These are phyloP conservation scores for Furcula furcula DNA, from an alignment of 2,888 invertebrate genomes.

Conservation along the genomic window DNA sequence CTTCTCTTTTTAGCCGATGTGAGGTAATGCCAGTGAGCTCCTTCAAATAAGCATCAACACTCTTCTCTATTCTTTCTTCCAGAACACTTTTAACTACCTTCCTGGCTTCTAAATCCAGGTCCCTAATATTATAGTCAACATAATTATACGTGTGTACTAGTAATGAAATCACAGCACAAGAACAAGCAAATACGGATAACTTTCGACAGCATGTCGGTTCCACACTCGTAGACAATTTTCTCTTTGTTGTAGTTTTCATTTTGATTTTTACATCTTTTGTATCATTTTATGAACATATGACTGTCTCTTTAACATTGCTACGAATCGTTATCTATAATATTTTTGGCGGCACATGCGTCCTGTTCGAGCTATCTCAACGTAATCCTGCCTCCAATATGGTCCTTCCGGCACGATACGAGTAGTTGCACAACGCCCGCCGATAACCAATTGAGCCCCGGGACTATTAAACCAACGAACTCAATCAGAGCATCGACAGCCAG, in stretches of 20 bases:
- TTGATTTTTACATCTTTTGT: constrained; percentile 10
- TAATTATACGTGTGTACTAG: constrained; percentile 61
- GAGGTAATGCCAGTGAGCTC: constrained; percentile 37
- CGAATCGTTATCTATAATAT: not conserved
- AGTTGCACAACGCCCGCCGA: constrained; percentile 65
- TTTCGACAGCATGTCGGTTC: constrained; percentile 49
- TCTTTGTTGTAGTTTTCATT: constrained; percentile 30
- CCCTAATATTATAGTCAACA: constrained; percentile 35
- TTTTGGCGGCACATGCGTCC: constrained; percentile 18
- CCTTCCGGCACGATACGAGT: constrained; percentile 65
- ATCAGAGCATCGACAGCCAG: constrained; percentile 65
- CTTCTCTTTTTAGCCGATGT: constrained; percentile 59
- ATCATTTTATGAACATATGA: not conserved
- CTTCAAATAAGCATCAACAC: constrained; percentile 51
- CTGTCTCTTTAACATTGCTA: not conserved
- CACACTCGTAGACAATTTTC: constrained; percentile 30
- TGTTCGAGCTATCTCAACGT: constrained; percentile 52
- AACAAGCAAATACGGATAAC: constrained; percentile 60
- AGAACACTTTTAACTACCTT: constrained; percentile 43
- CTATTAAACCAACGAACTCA: constrained; percentile 58
- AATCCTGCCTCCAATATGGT: constrained; percentile 60
- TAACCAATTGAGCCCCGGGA: constrained; percentile 64
- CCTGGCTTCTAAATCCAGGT: constrained; percentile 38
- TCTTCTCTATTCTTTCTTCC: constrained; percentile 54
- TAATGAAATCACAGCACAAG: constrained; percentile 60